Percentiles rank a stretch among this genome's conserved stretches.
phyloP scores from a whole-genome alignment of 2,113 vertebrate species.

The Ceuthmochares aereus region DNA sequence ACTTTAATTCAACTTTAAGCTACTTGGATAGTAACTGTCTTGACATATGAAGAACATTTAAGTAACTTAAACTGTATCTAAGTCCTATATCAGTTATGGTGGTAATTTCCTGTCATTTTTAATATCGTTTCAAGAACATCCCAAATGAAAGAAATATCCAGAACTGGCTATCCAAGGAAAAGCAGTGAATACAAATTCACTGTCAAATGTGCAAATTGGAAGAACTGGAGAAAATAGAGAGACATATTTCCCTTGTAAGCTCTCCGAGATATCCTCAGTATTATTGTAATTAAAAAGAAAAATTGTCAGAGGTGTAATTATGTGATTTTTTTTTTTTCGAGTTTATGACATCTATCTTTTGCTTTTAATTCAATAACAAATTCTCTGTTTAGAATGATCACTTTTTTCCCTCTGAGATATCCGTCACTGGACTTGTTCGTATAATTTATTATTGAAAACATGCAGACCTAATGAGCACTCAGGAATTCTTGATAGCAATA shows the following conservation, averaged over 20 bases:
- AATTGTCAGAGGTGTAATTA: not conserved
- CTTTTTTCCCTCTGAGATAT: not conserved
- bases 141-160: not conserved
- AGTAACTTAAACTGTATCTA: not conserved
- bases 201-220: not conserved
- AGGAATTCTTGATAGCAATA: not conserved
- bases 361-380: not conserved
- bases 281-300: not conserved
- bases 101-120: not conserved
- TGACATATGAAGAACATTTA: not conserved
- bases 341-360: not conserved
- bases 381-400: not conserved
- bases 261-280: not conserved
- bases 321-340: slow-evolving; percentile 16
- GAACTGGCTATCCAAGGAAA: not conserved
- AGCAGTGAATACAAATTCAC: not conserved
- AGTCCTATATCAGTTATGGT: not conserved
- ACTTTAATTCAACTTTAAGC: not conserved
- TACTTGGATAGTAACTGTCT: not conserved
- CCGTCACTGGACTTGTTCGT: not conserved
- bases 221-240: not conserved
- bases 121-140: not conserved
- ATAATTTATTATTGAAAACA: not conserved
- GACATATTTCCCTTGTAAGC: not conserved
- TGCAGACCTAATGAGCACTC: not conserved